Evolutionary conservation across 2,888 invertebrate genomes (phyloP).

Genomic region (Hoplodrina blanda): DNA sequence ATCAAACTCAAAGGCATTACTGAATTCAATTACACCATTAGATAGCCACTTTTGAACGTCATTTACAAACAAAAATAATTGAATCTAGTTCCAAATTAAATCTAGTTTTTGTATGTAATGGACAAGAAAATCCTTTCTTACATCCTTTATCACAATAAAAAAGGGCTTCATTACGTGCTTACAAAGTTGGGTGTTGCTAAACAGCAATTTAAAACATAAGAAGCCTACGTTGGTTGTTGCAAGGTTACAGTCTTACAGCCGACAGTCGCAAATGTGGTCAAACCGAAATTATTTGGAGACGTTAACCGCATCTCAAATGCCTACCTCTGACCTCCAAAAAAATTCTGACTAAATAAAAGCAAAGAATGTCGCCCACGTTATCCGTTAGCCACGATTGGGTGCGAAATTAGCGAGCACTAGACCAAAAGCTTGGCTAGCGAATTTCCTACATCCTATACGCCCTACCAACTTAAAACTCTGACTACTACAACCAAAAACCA

Average conservation of each 20-base stretch:
- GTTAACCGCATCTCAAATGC: conserved; percentile 65
- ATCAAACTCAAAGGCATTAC: too few species aligned
- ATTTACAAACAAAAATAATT: too few species aligned
- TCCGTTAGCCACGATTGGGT: conserved; percentile 83
- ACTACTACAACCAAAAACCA: conserved; percentile 52
- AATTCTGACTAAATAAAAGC: conserved; percentile 72
- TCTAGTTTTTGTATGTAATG: too few species aligned
- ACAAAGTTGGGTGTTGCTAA: neutral
- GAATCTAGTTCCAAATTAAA: too few species aligned
- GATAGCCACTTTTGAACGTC: too few species aligned
- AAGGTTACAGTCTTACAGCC: neutral
- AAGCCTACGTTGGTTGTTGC: conserved; percentile 6
- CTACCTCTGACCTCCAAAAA: conserved; percentile 62
- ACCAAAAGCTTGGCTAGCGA: conserved; percentile 86
- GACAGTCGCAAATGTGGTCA: conserved; percentile 16
- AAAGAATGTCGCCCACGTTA: conserved; percentile 83
- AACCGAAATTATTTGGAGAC: conserved; percentile 50
- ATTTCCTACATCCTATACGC: conserved; percentile 81
- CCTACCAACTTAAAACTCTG: conserved; percentile 56
- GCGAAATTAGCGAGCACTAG: conserved; percentile 87
- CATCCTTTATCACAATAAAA: too few species aligned
- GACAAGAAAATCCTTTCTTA: too few species aligned
- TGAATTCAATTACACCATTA: too few species aligned
- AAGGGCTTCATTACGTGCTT: neutral
- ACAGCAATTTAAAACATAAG: conserved; percentile 5